phyloP scores from a whole-genome alignment of 2,888 invertebrate genomes.

The Lasioglossum pauxillum region DNA sequence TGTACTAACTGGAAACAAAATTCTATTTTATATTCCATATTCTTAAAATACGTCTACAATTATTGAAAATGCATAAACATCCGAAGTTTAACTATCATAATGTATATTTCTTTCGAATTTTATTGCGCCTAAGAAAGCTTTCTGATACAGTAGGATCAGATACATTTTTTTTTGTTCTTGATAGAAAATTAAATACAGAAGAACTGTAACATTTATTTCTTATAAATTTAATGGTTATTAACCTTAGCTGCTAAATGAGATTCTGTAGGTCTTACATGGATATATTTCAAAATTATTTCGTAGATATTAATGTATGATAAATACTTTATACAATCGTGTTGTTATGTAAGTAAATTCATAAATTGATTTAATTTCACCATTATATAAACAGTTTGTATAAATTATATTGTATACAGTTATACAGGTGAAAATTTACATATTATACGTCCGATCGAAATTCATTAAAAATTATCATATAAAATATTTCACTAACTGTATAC shows the following conservation, averaged over 20 bases:
- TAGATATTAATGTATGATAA: conserved; percentile 20
- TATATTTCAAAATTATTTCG: conserved; percentile 30
- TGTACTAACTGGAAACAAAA: too few relatives aligned
- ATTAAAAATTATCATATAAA: conserved; percentile 26
- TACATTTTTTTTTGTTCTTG: neutral
- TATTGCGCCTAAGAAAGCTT: neutral
- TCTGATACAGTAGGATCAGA: conserved; percentile 2
- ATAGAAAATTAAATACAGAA: conserved; percentile 15
- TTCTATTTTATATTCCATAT: too few relatives aligned
- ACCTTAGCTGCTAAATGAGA: neutral
- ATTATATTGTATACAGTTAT: conserved; percentile 23
- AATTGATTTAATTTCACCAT: conserved; percentile 23
- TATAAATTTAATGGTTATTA: neutral
- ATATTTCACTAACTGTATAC: conserved; percentile 21
- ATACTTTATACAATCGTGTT: conserved; percentile 27
- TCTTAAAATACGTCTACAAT: too few relatives aligned
- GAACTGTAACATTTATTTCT: conserved; percentile 7
- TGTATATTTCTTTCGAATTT: neutral
- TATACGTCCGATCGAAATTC: conserved; percentile 18
- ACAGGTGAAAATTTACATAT: conserved; percentile 26
- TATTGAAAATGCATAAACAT: too few relatives aligned
- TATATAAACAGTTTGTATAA: conserved; percentile 34
- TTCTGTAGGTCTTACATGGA: neutral
- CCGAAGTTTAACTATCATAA: neutral
- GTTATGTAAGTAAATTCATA: conserved; percentile 6